Base-by-base conservation (phyloP, 2,797 vertebrate species). In the Enteromius fasciolatus region DNA sequence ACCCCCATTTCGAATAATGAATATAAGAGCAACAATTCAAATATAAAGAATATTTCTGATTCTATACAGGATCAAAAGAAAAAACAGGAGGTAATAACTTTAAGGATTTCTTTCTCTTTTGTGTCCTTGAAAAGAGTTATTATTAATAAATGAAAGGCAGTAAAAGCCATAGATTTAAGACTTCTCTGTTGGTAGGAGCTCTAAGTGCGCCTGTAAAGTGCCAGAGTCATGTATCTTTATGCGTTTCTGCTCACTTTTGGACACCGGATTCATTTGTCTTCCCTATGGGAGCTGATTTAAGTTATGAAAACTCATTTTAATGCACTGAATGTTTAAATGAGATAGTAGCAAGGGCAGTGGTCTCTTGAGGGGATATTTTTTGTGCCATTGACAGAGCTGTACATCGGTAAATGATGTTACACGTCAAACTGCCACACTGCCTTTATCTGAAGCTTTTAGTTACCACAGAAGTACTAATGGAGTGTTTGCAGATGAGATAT, bases 81-180 rank as follows among this genome's bases (percentile, higher is more conserved):
- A 75, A 28, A 48, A 82, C 44, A 41, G 31, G 7, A 64, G 44
- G 10, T 10, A 44, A 36, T 66, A 69, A 77, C 4, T 9, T 3
- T 59, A 52, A 46, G 28, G 8, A 41, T 61, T 77, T 63, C 14
- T 63, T 66, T 28, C 44, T 44, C 18, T 1, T 48, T 39, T 63
- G 63, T 41, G 72, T 74, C 18, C 36, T 80, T 67, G 44, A 82
- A 69, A 14, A 44, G 80, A 31, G 5, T 23, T 63, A 64, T 23
- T 63, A 64, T 76, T 80, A 73, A 82, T 86, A 23, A 76, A 74
- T 80, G 28, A 50, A 54, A 75, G 48, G 36, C 33, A 4, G 33
- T 82, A 67, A 77, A 81, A 64, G 50, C 72, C 54, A 70, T 76
- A 75, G 63, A 81, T 83, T 61, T 80, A 63, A 74, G 68, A 76